phyloP scores from a whole-genome alignment of 2,113 vertebrate genomes.

The Eudorcas thomsonii region DNA sequence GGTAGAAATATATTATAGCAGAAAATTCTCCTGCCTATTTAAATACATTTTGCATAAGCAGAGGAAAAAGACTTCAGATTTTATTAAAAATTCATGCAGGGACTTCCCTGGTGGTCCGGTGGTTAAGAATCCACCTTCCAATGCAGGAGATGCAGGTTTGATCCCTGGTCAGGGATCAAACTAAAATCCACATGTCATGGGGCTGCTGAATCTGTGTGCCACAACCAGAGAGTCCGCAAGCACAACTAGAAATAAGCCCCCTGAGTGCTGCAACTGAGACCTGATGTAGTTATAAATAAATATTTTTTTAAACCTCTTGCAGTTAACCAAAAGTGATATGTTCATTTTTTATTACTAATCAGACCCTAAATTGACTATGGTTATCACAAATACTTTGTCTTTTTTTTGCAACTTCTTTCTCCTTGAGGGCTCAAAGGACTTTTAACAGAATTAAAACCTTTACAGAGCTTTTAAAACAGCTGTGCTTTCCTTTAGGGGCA shows the following conservation, averaged over 20 bases:
- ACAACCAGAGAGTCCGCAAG: background rate
- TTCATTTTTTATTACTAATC: slow-evolving; percentile 15
- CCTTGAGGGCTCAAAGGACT: background rate
- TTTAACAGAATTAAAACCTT: slow-evolving; percentile 30
- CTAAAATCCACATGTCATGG: background rate
- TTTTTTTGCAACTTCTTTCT: slow-evolving; percentile 44
- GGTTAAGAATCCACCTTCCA: background rate
- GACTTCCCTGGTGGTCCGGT: background rate
- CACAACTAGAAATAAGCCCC: background rate
- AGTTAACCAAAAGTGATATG: background rate
- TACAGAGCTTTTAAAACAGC: background rate
- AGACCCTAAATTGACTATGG: background rate
- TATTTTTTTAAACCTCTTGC: background rate
- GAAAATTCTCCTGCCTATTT: background rate
- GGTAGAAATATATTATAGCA: background rate
- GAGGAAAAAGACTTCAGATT: background rate
- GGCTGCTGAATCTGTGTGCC: background rate
- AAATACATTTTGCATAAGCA: background rate
- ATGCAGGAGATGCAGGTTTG: background rate
- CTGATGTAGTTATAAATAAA: background rate
- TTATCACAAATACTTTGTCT: background rate
- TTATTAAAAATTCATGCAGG: background rate
- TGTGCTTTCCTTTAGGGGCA: slow-evolving; percentile 3
- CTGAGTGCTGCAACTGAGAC: background rate
- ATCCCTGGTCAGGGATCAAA: background rate